Percentiles rank a stretch among this genome's conserved stretches.
Conservation (phyloP, 2,797 vertebrate species). For the Chloroceryle amazona region DNA sequence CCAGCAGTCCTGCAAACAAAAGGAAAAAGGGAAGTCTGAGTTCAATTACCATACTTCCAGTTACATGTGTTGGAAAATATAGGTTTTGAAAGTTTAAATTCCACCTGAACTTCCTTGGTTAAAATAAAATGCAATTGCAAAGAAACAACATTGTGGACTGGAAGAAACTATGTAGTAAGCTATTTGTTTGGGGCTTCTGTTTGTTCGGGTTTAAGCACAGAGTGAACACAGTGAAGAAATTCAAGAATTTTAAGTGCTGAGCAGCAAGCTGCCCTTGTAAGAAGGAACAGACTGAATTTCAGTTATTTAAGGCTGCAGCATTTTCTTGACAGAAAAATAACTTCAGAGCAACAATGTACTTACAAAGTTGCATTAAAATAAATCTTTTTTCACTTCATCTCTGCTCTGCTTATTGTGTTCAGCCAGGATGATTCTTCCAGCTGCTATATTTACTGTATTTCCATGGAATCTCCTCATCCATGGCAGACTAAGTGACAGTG, state of each 20-base stretch:
- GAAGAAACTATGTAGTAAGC: neutral
- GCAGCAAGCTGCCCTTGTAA: neutral
- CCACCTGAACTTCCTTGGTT: neutral
- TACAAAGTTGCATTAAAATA: neutral
- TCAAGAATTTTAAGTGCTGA: neutral
- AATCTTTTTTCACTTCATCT: neutral
- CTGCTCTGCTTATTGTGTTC: neutral
- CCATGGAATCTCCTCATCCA: neutral
- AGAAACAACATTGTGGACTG: neutral
- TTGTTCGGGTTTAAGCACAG: neutral
- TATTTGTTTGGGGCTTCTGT: neutral
- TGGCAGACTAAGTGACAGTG: neutral
- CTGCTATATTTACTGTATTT: neutral
- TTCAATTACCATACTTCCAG: neutral
- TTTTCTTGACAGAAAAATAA: neutral
- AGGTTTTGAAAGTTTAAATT: neutral
- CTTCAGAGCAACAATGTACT: neutral
- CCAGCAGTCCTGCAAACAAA: slow-evolving; percentile 88
- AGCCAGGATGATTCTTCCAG: neutral
- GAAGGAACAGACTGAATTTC: neutral
- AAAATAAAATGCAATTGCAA: neutral
- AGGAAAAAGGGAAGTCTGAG: neutral
- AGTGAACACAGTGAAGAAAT: neutral
- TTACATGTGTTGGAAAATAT: rapidly evolving
- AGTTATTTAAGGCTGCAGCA: neutral